Conservation (phyloP, 2,113 vertebrate species). For the Mustela nigripes region DNA sequence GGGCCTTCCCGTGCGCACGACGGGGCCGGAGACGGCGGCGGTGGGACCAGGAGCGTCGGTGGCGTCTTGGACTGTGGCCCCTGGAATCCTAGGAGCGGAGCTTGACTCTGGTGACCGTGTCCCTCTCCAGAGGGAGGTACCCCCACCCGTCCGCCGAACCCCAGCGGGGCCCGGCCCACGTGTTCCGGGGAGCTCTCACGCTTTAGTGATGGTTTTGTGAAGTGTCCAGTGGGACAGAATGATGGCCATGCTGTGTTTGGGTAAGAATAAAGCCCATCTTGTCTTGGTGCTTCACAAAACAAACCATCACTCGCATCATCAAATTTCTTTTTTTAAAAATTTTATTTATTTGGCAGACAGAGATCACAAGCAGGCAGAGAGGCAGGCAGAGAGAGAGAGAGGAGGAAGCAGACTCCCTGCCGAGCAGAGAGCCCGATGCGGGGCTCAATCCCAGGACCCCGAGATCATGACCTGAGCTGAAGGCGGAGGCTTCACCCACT, state of each 20-base stretch:
- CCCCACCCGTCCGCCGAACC: rapidly evolving
- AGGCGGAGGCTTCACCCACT: no score
- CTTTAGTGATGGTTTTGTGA: rapidly evolving
- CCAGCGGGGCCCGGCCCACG: not conserved
- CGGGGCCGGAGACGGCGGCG: rapidly evolving
- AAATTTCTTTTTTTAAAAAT: no score
- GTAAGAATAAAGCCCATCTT: rapidly evolving
- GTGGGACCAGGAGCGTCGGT: not conserved
- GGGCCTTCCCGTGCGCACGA: not conserved
- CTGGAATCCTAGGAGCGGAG: not conserved
- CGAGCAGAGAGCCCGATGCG: no score
- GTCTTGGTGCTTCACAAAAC: not conserved
- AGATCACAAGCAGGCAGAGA: no score
- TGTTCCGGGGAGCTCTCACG: rapidly evolving
- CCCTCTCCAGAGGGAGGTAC: not conserved
- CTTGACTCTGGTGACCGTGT: rapidly evolving
- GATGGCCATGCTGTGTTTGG: rapidly evolving
- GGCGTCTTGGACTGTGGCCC: not conserved
- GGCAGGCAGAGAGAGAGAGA: no score
- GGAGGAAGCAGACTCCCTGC: no score
- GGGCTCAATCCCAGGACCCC: no score
- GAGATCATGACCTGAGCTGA: no score
- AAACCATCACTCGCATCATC: not conserved
- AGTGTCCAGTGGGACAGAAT: not conserved
- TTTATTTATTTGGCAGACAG: no score